phyloP scores from a whole-genome alignment of 2,888 invertebrate species.

The Macrosiphum euphorbiae region DNA sequence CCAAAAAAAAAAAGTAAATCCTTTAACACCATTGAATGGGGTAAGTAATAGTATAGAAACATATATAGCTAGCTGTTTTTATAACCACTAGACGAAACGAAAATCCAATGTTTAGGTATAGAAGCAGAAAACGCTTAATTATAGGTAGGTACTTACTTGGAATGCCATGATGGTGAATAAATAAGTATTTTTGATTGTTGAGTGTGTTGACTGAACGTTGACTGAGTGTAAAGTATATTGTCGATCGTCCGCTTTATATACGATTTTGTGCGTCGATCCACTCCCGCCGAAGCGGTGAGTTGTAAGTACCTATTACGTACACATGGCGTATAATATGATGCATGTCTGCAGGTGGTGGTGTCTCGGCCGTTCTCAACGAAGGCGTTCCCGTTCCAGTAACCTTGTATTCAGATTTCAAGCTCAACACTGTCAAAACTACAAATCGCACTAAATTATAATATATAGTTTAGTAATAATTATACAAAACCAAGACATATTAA shows the following conservation, averaged over 20 bases:
- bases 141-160: slow-evolving; percentile 36
- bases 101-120: neutral
- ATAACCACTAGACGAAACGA: neutral
- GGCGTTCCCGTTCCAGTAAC: neutral
- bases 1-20: neutral
- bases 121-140: neutral
- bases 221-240: slow-evolving; percentile 24
- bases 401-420: neutral
- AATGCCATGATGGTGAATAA: slow-evolving; percentile 51
- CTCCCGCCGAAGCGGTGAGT: neutral
- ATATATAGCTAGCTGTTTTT: neutral
- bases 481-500: neutral
- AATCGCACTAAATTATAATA: neutral
- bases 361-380: neutral
- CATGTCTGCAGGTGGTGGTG: neutral
- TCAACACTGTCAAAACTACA: neutral
- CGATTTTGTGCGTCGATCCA: neutral
- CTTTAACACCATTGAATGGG: neutral
- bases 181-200: slow-evolving; percentile 33
- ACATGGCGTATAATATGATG: neutral
- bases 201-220: slow-evolving; percentile 19
- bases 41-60: neutral
- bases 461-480: neutral
- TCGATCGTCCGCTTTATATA: neutral
- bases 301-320: neutral